phyloP scores from a whole-genome alignment of 2,113 vertebrate genomes.

The Euleptes europaea region DNA sequence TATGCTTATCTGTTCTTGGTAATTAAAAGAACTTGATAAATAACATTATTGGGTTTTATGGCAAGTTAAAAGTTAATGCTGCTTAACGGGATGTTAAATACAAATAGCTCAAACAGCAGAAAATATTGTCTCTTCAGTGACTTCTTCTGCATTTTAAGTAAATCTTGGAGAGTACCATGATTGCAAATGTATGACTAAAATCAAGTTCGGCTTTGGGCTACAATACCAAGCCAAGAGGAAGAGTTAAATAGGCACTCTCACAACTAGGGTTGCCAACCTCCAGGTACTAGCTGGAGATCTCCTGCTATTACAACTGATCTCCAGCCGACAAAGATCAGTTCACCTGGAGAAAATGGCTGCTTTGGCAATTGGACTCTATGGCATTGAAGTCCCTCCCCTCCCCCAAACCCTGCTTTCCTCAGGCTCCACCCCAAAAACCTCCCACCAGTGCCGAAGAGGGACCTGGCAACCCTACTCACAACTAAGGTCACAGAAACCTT shows the following conservation, averaged over 20 bases:
- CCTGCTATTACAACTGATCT: too few species aligned
- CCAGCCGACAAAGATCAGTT: too few species aligned
- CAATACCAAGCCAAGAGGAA: background rate
- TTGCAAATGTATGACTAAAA: background rate
- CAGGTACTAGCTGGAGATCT: too few species aligned
- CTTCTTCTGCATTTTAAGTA: background rate
- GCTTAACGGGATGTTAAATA: constrained; percentile 58
- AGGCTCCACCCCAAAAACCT: too few species aligned
- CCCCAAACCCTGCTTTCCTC: too few species aligned
- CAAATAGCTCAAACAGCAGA: constrained; percentile 44
- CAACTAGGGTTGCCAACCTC: too few species aligned
- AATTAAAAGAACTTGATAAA: constrained; percentile 79
- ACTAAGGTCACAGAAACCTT: background rate
- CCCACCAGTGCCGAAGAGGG: too few species aligned
- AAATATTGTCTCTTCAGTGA: background rate
- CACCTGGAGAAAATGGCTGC: too few species aligned
- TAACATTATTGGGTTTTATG: constrained; percentile 74
- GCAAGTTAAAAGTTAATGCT: constrained; percentile 72
- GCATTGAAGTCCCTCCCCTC: too few species aligned
- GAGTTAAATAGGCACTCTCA: background rate
- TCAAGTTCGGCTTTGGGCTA: background rate
- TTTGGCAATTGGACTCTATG: too few species aligned
- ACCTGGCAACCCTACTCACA: too few species aligned
- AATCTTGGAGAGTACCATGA: background rate
- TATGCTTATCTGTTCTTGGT: constrained; percentile 63